Evolutionary conservation across 2,113 vertebrate genomes (phyloP).

Genomic region (Cephalopterus ornatus): DNA sequence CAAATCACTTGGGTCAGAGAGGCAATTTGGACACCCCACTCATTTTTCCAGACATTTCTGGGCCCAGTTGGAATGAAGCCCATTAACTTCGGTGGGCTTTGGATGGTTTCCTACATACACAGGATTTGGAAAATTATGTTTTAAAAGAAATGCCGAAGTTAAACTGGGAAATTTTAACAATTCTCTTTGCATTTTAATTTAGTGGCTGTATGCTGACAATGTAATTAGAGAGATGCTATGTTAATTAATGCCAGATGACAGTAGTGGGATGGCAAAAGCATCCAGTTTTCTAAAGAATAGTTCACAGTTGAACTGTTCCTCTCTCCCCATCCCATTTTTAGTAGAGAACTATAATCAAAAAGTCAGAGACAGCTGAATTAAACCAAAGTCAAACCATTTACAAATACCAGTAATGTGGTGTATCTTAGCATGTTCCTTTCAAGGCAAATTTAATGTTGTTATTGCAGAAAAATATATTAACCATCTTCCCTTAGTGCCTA

Average conservation of each 20-base stretch:
- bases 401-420: background rate
- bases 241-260: constrained; percentile 53
- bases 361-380: background rate
- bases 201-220: constrained; percentile 26
- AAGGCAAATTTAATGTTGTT: background rate
- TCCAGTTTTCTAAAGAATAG: constrained; percentile 7
- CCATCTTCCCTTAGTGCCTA: background rate
- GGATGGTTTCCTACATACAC: constrained; percentile 30
- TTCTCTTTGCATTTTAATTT: constrained; percentile 47
- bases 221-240: constrained; percentile 48
- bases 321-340: background rate
- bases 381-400: background rate
- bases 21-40: background rate
- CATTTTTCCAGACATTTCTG: constrained; percentile 12
- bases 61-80: background rate
- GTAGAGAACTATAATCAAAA: background rate
- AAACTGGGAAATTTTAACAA: background rate
- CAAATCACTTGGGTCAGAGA: background rate
- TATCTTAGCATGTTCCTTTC: background rate
- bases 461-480: background rate
- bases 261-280: constrained; percentile 2
- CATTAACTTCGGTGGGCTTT: constrained; percentile 34
- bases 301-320: background rate
- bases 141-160: background rate
- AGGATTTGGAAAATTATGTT: background rate